phyloP scores from a whole-genome alignment of 1,140 invertebrate genomes.

The Mercenaria mercenaria region DNA sequence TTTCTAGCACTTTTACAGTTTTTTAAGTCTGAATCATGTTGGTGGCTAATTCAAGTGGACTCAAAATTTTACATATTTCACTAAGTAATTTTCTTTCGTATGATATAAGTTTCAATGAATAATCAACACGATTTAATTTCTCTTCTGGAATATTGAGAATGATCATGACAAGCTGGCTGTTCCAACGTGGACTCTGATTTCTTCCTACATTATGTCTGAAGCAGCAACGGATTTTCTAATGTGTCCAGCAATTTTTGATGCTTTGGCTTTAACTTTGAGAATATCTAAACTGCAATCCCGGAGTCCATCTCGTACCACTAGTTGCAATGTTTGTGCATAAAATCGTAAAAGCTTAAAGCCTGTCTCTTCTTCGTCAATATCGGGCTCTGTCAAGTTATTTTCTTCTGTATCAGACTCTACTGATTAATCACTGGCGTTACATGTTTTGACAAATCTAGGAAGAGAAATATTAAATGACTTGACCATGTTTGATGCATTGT shows the following conservation, averaged over 20 bases:
- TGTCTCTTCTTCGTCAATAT: neutral
- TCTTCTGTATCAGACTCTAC: neutral
- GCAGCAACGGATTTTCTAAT: no score
- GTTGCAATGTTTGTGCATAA: no score
- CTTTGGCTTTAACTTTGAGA: no score
- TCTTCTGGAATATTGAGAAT: neutral
- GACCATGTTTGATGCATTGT: neutral
- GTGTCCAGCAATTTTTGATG: no score
- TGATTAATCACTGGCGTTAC: neutral
- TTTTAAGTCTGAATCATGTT: neutral
- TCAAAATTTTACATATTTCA: neutral
- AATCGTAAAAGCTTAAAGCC: neutral
- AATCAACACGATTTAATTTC: neutral
- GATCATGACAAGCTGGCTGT: neutral
- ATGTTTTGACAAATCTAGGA: no score
- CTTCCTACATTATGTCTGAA: no score
- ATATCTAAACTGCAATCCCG: no score
- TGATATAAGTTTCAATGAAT: neutral
- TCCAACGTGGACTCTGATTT: neutral
- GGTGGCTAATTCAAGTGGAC: slow-evolving; percentile 1
- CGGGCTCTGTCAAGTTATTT: no score
- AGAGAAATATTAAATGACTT: neutral
- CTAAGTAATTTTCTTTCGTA: neutral
- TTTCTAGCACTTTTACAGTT: neutral
- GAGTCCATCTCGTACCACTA: no score